Conservation (phyloP, 2,797 vertebrate species). For the Pelochelys cantorii region DNA sequence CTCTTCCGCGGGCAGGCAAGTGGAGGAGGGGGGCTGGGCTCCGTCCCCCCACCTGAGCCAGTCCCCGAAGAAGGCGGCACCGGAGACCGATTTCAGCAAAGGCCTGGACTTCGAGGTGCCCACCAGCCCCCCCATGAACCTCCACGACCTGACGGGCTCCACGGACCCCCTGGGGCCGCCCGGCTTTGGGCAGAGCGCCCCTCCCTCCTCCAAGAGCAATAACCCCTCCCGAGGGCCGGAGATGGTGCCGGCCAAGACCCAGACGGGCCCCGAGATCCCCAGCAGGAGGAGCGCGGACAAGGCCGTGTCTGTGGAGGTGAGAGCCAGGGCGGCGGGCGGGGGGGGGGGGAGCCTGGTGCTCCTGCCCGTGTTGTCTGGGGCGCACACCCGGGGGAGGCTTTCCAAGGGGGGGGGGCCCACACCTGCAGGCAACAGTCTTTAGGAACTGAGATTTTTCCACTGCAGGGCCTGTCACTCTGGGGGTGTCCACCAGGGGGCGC, state of each 20-base stretch:
- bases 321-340: neutral
- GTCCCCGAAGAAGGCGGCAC: constrained; percentile 88
- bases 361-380: neutral
- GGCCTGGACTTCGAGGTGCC: constrained; percentile 89
- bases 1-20: constrained; percentile 84
- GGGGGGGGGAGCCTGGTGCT: neutral
- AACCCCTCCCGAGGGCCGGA: constrained; percentile 72
- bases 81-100: constrained; percentile 86
- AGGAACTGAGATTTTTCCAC: neutral
- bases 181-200: constrained; percentile 74
- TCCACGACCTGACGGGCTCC: constrained; percentile 84
- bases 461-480: neutral
- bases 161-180: constrained; percentile 62
- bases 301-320: constrained; percentile 92
- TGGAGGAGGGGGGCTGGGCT: constrained; percentile 91
- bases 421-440: neutral
- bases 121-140: constrained; percentile 88
- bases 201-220: constrained; percentile 79
- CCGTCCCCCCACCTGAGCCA: constrained; percentile 87
- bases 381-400: no score
- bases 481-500: neutral
- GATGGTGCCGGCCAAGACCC: constrained; percentile 86
- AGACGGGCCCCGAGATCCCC: constrained; percentile 87
- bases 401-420: no score
- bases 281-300: constrained; percentile 89